phyloP scores from a whole-genome alignment of 2,888 invertebrate species.

The Physocephala rufipes region DNA sequence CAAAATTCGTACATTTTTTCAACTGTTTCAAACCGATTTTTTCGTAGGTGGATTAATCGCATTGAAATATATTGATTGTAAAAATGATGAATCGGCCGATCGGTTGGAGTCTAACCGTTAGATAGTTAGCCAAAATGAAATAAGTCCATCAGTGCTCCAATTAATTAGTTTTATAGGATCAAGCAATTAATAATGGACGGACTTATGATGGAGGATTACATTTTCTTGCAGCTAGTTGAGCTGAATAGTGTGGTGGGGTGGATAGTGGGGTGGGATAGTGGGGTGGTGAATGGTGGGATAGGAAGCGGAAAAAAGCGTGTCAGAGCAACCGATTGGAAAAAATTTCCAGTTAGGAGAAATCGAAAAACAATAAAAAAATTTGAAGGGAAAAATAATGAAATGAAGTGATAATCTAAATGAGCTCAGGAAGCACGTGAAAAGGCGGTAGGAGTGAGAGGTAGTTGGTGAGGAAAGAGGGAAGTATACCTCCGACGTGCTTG shows the following conservation, averaged over 20 bases:
- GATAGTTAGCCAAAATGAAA: neutral
- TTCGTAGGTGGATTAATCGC: constrained; percentile 59
- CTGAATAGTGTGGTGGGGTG: neutral
- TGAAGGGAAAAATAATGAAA: neutral
- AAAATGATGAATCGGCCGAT: constrained; percentile 56
- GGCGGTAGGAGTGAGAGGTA: too few relatives aligned
- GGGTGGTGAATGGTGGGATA: too few relatives aligned
- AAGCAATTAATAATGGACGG: constrained; percentile 50
- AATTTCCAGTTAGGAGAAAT: neutral
- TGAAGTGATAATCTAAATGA: too few relatives aligned
- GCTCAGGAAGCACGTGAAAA: too few relatives aligned
- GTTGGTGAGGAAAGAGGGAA: too few relatives aligned
- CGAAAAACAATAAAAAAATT: neutral
- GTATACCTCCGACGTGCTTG: too few relatives aligned
- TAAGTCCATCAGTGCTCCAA: constrained; percentile 27
- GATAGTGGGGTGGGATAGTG: neutral
- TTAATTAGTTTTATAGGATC: constrained; percentile 56
- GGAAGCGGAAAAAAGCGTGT: too few relatives aligned
- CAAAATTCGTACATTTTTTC: constrained; percentile 10
- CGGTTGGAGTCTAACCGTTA: too few relatives aligned
- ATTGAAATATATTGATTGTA: constrained; percentile 62
- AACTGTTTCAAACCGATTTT: constrained; percentile 54
- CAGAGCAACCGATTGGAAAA: neutral
- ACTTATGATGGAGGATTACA: constrained; percentile 13
- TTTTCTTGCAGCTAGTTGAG: constrained; percentile 8